phyloP scores from a whole-genome alignment of 1,140 invertebrate species.

The Drosophila orena region DNA sequence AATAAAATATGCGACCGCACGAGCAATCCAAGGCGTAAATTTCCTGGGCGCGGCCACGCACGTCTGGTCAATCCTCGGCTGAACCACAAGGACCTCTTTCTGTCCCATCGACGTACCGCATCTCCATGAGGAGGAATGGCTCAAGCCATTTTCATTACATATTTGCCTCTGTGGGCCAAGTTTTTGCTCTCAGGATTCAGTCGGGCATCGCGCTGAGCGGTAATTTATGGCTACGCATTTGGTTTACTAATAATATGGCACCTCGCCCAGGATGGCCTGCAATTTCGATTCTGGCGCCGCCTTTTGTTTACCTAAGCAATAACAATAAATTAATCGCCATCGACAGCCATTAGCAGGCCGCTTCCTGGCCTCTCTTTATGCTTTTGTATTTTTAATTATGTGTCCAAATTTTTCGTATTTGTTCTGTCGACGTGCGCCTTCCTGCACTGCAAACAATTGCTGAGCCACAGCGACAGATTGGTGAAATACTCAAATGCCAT shows the following conservation, averaged over 20 bases:
- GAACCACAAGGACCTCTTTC: constrained; percentile 15
- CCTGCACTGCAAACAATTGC: not conserved
- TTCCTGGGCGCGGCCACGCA: constrained; percentile 64
- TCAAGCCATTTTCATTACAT: constrained; percentile 67
- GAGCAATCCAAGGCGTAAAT: constrained; percentile 78
- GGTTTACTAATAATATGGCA: constrained; percentile 77
- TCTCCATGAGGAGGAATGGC: constrained; percentile 14
- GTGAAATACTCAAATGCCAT: too few species aligned
- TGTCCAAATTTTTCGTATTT: constrained; percentile 70
- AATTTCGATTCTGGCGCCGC: constrained; percentile 56
- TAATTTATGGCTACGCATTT: constrained; percentile 83
- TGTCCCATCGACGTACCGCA: not conserved
- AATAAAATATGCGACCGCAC: constrained; percentile 77
- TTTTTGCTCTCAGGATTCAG: constrained; percentile 62
- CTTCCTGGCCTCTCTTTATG: constrained; percentile 47
- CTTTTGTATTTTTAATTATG: constrained; percentile 82
- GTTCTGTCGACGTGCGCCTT: constrained; percentile 5
- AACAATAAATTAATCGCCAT: constrained; percentile 79
- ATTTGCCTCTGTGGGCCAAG: constrained; percentile 41
- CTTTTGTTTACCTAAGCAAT: constrained; percentile 82
- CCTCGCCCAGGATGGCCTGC: constrained; percentile 10
- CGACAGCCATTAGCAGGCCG: constrained; percentile 62
- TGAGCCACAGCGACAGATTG: not conserved
- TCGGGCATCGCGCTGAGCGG: constrained; percentile 66
- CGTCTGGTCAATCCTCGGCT: constrained; percentile 45